Conservation (phyloP, 2,888 invertebrate species). For the Chaetogeoica ovagalla region DNA sequence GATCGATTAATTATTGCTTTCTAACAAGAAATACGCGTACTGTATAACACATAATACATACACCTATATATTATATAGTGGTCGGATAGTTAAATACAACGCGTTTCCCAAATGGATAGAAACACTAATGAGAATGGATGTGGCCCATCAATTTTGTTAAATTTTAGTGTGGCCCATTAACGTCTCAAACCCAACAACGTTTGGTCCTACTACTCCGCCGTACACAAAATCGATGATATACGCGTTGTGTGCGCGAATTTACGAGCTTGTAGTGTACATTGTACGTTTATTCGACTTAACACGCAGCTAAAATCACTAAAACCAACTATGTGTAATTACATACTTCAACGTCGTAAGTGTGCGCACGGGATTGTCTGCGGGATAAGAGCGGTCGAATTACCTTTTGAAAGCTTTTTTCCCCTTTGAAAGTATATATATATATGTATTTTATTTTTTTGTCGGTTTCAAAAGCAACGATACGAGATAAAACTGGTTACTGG, state of each 20-base stretch:
- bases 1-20: slow-evolving; percentile 35
- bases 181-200: slow-evolving; percentile 19
- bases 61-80: background rate
- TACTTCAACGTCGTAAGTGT: background rate
- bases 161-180: slow-evolving; percentile 45
- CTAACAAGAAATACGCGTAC: background rate
- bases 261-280: no score
- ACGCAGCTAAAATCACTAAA: background rate
- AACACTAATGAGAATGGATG: slow-evolving; percentile 46
- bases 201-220: background rate
- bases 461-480: no score
- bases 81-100: slow-evolving; percentile 6
- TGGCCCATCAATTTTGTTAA: slow-evolving; percentile 47
- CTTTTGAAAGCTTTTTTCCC: no score
- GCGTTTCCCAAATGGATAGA: slow-evolving; percentile 35
- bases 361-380: no score
- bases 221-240: slow-evolving; percentile 30
- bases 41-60: no score
- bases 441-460: no score
- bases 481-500: no score
- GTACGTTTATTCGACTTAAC: no score
- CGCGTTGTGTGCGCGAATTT: slow-evolving; percentile 8
- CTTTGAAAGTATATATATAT: no score
- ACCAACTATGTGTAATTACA: background rate
- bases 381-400: no score